Evolutionary conservation across 1,140 invertebrate species (phyloP).

Genomic region (Brachionus sp.): DNA sequence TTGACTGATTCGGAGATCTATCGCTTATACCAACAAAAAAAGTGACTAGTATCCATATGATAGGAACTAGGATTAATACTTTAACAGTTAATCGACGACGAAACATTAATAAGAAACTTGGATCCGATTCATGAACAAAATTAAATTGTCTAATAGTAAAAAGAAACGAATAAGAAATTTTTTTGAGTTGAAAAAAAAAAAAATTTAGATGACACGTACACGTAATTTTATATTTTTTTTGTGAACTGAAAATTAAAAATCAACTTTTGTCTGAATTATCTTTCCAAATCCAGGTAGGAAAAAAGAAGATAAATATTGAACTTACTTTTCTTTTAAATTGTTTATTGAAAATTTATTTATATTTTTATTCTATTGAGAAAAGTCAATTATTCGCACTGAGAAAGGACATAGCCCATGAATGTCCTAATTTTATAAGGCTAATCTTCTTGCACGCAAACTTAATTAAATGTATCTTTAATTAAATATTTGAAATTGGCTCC

Average conservation of each 20-base stretch:
- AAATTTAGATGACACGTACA: background rate
- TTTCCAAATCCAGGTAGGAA: background rate
- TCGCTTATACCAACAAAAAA: constrained; percentile 31
- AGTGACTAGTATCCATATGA: constrained; percentile 11
- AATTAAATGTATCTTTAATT: background rate
- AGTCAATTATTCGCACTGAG: background rate
- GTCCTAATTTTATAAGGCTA: background rate
- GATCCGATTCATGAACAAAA: background rate
- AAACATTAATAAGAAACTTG: constrained; percentile 15
- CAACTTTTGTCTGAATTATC: background rate
- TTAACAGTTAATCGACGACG: constrained; percentile 18
- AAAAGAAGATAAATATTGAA: background rate
- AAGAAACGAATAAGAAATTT: background rate
- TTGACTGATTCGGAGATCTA: background rate
- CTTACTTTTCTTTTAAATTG: background rate
- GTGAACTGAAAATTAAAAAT: background rate
- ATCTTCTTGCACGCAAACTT: background rate
- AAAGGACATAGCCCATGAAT: background rate
- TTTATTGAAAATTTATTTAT: background rate
- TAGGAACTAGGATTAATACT: constrained; percentile 10
- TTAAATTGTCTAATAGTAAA: background rate
- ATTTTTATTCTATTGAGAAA: background rate
- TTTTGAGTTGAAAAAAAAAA: background rate
- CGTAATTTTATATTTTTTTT: background rate
- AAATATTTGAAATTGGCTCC: background rate